Evolutionary conservation across 2,113 vertebrate genomes (phyloP).

Genomic region (Podiceps cristatus): DNA sequence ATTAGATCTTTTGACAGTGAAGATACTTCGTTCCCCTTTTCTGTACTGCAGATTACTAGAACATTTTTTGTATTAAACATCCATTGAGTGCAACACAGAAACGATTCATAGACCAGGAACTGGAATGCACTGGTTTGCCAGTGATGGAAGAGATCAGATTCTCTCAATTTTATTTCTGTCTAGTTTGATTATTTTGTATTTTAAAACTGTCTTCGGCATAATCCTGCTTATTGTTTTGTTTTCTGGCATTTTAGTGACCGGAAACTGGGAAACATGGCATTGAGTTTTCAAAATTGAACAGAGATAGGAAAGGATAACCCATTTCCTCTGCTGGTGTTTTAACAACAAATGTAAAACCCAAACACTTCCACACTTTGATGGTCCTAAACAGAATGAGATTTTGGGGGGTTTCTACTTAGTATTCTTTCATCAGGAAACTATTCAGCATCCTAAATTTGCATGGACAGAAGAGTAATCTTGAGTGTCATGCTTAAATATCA

Average conservation of each 20-base stretch:
- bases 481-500: background rate
- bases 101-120: background rate
- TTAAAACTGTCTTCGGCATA: background rate
- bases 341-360: background rate
- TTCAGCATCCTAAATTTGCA: background rate
- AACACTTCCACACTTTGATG: background rate
- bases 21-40: background rate
- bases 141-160: background rate
- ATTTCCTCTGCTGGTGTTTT: background rate
- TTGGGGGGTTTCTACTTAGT: fast-evolving
- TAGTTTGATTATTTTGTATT: background rate
- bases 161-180: background rate
- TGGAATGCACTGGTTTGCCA: background rate
- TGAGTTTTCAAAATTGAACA: background rate
- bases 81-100: background rate
- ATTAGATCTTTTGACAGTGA: background rate
- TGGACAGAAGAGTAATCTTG: background rate
- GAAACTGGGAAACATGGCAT: background rate
- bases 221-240: background rate
- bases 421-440: background rate
- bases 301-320: background rate
- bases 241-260: background rate
- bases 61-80: background rate
- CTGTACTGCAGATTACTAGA: background rate
- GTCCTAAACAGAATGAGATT: background rate